These are phyloP conservation scores for Otus scops DNA, from an alignment of 2,797 vertebrate genomes.

Conservation along the genomic window DNA sequence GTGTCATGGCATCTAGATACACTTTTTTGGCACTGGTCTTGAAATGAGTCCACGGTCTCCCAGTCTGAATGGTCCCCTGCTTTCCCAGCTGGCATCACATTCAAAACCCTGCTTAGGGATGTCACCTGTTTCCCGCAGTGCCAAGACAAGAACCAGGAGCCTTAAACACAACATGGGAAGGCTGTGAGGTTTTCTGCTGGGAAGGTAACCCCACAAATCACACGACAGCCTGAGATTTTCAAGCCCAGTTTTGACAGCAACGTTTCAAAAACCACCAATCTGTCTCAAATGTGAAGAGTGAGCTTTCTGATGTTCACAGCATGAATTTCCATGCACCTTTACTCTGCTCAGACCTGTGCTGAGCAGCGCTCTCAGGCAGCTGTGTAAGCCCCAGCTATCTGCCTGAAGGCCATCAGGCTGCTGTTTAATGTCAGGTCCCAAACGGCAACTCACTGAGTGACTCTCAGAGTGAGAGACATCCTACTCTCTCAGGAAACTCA, in stretches of 20 bases:
- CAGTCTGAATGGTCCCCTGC: neutral
- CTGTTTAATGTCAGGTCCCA: neutral
- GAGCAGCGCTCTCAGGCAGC: neutral
- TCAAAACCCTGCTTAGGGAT: neutral
- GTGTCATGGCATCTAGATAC: neutral
- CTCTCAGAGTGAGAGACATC: neutral
- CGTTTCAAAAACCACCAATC: neutral
- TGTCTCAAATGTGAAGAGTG: neutral
- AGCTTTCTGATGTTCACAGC: neutral
- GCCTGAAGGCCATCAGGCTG: neutral
- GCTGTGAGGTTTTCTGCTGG: neutral
- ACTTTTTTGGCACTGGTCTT: neutral
- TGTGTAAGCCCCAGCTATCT: neutral
- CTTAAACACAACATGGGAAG: neutral
- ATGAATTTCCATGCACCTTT: neutral
- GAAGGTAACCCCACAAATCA: neutral
- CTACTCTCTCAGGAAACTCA: neutral
- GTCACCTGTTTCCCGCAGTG: neutral
- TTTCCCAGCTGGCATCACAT: neutral
- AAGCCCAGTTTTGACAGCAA: neutral
- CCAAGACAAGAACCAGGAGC: neutral
- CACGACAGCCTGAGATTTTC: neutral
- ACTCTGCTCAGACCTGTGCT: accelerated
- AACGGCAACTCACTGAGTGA: accelerated
- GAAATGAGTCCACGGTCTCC: neutral